Percentiles rank a stretch among this genome's conserved stretches.
Conservation (phyloP, 2,113 vertebrate species). For the Calyptomena viridis region DNA sequence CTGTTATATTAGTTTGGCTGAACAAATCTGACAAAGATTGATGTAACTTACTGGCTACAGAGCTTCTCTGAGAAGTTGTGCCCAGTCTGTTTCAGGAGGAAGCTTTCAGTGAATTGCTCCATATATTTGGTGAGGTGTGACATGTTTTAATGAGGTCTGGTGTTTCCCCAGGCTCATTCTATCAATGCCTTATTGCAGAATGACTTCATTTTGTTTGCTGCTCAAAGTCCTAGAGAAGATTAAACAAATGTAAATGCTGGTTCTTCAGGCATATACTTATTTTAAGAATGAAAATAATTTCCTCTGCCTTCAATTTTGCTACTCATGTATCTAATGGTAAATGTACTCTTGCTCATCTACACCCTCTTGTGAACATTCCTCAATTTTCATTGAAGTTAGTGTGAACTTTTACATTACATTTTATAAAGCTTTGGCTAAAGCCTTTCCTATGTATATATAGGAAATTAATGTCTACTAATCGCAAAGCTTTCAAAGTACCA, state of each 20-base stretch:
- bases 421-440: neutral
- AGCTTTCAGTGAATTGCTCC: neutral
- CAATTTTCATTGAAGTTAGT: neutral
- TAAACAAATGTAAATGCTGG: neutral
- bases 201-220: neutral
- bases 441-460: neutral
- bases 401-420: neutral
- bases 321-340: neutral
- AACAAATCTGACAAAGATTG: neutral
- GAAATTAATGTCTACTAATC: neutral
- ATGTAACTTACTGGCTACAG: neutral
- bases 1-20: neutral
- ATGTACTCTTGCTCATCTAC: neutral
- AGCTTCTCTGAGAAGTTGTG: neutral
- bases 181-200: neutral
- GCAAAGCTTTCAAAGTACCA: neutral
- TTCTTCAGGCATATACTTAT: neutral
- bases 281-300: neutral
- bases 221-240: neutral
- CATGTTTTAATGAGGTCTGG: rapidly evolving
- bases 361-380: neutral
- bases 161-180: neutral
- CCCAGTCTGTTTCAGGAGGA: neutral
- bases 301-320: rapidly evolving
- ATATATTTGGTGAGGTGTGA: neutral